These are phyloP conservation scores for Heliothis virescens DNA, from an alignment of 1,140 invertebrate species.

Conservation along the genomic window DNA sequence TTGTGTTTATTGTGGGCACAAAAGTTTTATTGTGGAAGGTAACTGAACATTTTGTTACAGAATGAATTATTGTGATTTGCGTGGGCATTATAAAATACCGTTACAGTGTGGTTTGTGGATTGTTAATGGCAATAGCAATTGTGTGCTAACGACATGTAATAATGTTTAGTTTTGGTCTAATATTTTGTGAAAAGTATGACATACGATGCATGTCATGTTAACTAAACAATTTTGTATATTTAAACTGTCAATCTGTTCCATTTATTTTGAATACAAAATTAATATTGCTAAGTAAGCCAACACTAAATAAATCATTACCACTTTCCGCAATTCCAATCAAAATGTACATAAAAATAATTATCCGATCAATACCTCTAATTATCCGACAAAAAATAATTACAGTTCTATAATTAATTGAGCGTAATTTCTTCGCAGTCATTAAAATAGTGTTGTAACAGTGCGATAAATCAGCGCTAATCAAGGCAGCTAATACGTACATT, in stretches of 20 bases:
- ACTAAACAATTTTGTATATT: too few relatives aligned
- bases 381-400: slow-evolving; percentile 40
- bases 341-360: slow-evolving; percentile 32
- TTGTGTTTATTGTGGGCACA: slow-evolving; percentile 29
- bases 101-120: slow-evolving; percentile 28
- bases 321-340: slow-evolving; percentile 7
- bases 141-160: slow-evolving; percentile 23
- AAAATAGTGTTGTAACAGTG: slow-evolving; percentile 41
- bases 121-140: slow-evolving; percentile 25
- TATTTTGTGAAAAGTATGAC: neutral
- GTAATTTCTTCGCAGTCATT: slow-evolving; percentile 36
- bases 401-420: slow-evolving; percentile 28
- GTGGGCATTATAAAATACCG: neutral
- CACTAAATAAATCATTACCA: neutral
- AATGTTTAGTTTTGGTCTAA: slow-evolving; percentile 7
- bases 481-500: slow-evolving; percentile 58
- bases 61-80: slow-evolving; percentile 31
- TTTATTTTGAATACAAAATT: too few relatives aligned
- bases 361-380: slow-evolving; percentile 34
- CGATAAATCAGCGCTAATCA: slow-evolving; percentile 50
- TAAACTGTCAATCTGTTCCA: too few relatives aligned
- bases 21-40: slow-evolving; percentile 14
- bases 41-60: slow-evolving; percentile 31
- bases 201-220: neutral
- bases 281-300: too few relatives aligned